These are phyloP conservation scores for Sclerodermus sp. DNA, from an alignment of 2,888 invertebrate species.

Conservation along the genomic window DNA sequence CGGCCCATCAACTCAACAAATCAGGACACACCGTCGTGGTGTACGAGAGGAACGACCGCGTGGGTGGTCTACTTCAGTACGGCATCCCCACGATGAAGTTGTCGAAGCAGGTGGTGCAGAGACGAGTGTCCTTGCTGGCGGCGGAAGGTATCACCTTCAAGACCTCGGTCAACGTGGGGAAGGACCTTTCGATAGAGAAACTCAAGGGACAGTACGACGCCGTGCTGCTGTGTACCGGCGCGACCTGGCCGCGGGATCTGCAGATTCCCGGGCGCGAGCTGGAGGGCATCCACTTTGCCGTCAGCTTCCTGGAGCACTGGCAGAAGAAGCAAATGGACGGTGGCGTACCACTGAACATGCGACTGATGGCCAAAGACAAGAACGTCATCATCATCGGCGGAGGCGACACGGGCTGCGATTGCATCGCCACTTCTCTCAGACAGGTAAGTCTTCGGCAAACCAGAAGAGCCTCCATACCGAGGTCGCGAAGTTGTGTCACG, in stretches of 20 bases:
- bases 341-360: constrained; percentile 55
- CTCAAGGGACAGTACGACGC: constrained; percentile 66
- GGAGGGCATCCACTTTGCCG: constrained; percentile 94
- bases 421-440: constrained; percentile 94
- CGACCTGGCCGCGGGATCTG: constrained; percentile 95
- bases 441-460: too few relatives aligned
- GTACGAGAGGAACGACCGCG: constrained; percentile 93
- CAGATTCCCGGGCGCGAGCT: constrained; percentile 84
- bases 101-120: constrained; percentile 88
- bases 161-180: constrained; percentile 87
- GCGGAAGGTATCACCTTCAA: constrained; percentile 91
- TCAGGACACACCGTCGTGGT: constrained; percentile 96
- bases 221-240: constrained; percentile 86
- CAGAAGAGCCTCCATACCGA: too few relatives aligned
- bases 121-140: constrained; percentile 82
- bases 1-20: constrained; percentile 96
- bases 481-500: too few relatives aligned
- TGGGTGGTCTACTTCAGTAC: constrained; percentile 94
- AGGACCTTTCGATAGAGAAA: constrained; percentile 74
- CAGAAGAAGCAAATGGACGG: constrained; percentile 90
- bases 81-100: constrained; percentile 99
- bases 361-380: constrained; percentile 85
- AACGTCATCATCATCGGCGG: constrained; percentile 91
- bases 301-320: constrained; percentile 96
- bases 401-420: constrained; percentile 91